Evolutionary conservation across 2,797 vertebrate species (phyloP).

Genomic region (Sebastes iracundus): DNA sequence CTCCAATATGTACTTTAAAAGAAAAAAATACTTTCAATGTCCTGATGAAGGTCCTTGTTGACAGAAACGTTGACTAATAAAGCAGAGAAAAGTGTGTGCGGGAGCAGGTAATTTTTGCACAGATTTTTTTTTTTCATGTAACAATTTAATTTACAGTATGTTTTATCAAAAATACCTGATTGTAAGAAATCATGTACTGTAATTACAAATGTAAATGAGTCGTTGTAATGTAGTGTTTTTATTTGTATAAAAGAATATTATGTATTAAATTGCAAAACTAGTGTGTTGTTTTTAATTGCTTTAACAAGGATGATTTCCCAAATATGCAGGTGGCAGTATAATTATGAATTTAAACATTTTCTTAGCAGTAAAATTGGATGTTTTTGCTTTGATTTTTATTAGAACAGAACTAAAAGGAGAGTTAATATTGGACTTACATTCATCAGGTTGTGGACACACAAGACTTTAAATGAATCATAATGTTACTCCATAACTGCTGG

Average conservation of each 20-base stretch:
- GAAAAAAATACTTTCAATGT: no score
- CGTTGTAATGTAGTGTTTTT: neutral
- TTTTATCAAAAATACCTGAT: neutral
- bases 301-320: neutral
- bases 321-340: neutral
- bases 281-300: neutral
- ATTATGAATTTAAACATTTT: neutral
- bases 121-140: neutral
- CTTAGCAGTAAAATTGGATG: neutral
- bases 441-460: no score
- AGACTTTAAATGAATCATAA: no score
- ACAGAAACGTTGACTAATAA: no score
- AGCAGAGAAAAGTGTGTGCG: no score
- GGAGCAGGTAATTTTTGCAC: neutral
- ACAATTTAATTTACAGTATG: neutral
- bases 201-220: conserved; percentile 5
- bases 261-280: neutral
- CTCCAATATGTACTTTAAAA: no score
- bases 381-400: neutral
- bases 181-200: neutral
- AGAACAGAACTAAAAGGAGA: no score
- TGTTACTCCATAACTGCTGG: no score
- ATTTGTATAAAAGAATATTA: neutral
- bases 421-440: no score
- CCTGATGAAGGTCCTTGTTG: no score